Percentiles rank a stretch among this genome's conserved stretches.
Conservation (phyloP, 2,797 vertebrate species). For the Parauchenoglanis ngamensis region DNA sequence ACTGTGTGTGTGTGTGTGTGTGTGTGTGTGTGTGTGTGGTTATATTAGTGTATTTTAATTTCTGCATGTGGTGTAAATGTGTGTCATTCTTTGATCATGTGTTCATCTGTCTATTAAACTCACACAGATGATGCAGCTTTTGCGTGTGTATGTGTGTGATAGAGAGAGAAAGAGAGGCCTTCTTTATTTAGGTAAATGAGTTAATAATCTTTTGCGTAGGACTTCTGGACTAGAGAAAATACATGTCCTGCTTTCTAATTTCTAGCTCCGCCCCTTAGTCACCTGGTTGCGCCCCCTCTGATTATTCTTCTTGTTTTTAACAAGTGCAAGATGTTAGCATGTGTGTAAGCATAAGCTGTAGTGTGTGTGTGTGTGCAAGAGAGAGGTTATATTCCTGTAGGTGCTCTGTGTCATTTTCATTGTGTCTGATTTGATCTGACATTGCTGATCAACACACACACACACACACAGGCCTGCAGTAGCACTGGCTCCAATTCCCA, state of each 20-base stretch:
- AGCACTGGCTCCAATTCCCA: not conserved
- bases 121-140: not conserved
- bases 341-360: not conserved
- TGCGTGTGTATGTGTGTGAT: not conserved
- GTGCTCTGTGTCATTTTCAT: constrained; percentile 7
- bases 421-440: not conserved
- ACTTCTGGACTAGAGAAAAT: not conserved
- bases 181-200: not conserved
- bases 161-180: not conserved
- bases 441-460: constrained; percentile 13
- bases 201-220: not conserved
- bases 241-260: not conserved
- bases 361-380: not conserved
- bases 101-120: constrained; percentile 20
- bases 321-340: not conserved
- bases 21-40: constrained; percentile 26
- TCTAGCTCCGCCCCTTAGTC: not conserved
- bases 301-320: not conserved
- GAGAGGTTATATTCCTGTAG: constrained; percentile 4
- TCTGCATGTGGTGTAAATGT: constrained; percentile 4
- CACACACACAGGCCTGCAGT: not conserved
- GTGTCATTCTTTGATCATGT: not conserved
- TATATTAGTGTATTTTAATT: constrained; percentile 7
- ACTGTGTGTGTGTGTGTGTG: constrained; percentile 34
- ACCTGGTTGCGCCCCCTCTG: not conserved